Conservation (phyloP, 2,888 invertebrate genomes). For the Polietes domitor region DNA sequence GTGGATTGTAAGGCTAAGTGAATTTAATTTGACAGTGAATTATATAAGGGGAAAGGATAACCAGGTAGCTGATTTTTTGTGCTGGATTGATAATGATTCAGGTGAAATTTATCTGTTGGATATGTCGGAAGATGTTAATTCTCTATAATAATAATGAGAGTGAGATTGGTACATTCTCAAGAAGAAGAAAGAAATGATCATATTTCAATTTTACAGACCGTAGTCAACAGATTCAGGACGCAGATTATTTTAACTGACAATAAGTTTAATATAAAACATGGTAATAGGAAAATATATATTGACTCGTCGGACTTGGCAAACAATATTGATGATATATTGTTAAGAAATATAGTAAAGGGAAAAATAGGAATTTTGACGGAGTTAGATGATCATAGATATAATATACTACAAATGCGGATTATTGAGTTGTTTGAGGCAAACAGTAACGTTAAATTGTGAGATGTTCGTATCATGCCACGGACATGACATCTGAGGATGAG, state of each 20-base stretch:
- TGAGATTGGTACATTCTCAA: slow-evolving; percentile 19
- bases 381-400: slow-evolving; percentile 43
- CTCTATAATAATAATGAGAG: slow-evolving; percentile 19
- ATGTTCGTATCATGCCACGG: slow-evolving; percentile 52
- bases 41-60: slow-evolving; percentile 41
- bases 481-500: slow-evolving; percentile 57
- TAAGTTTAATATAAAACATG: slow-evolving; percentile 30
- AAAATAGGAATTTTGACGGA: slow-evolving; percentile 58
- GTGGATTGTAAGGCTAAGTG: slow-evolving; percentile 35
- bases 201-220: slow-evolving; percentile 34
- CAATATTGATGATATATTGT: slow-evolving; percentile 42
- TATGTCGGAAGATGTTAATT: neutral
- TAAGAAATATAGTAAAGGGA: slow-evolving; percentile 35
- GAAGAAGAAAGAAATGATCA: slow-evolving; percentile 18
- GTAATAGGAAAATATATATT: slow-evolving; percentile 49
- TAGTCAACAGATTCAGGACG: slow-evolving; percentile 43
- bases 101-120: slow-evolving; percentile 17
- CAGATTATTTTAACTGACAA: slow-evolving; percentile 41
- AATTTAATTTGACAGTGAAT: slow-evolving; percentile 1
- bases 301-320: slow-evolving; percentile 40
- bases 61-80: neutral
- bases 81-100: slow-evolving; percentile 34
- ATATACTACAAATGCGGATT: slow-evolving; percentile 53
- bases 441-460: slow-evolving; percentile 57
- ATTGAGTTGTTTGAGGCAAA: slow-evolving; percentile 54